Percentiles rank a stretch among this genome's conserved stretches.
Evolutionary conservation across 2,797 vertebrate genomes (phyloP).

Genomic region (Adelosebastes latens): DNA sequence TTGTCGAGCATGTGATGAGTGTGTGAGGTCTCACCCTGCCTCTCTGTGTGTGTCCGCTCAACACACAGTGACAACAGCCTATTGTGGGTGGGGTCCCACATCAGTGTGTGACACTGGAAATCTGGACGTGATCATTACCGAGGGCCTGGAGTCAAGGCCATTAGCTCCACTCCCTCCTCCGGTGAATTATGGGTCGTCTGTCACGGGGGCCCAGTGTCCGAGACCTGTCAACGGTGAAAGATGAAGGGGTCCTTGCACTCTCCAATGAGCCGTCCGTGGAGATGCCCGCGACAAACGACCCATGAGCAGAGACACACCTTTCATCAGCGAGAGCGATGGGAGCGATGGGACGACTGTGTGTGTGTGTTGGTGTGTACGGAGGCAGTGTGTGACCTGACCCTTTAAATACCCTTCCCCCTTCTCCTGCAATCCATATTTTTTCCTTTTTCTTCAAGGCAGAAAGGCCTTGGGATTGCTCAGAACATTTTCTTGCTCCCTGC

Average conservation of each 20-base stretch:
- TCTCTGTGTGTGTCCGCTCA: neutral
- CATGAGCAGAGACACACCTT: constrained; percentile 76
- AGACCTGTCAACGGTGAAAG: constrained; percentile 77
- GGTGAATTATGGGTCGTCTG: constrained; percentile 82
- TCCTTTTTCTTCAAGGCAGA: constrained; percentile 12
- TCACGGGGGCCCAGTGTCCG: constrained; percentile 75
- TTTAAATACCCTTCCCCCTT: constrained; percentile 61
- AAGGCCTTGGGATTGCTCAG: constrained; percentile 41
- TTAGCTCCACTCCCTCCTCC: constrained; percentile 63
- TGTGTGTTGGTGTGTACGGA: constrained; percentile 12
- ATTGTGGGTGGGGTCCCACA: constrained; percentile 35
- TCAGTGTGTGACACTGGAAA: constrained; percentile 53
- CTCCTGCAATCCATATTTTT: constrained; percentile 47
- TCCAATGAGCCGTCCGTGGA: constrained; percentile 82
- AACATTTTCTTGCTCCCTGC: constrained; percentile 46
- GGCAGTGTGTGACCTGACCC: constrained; percentile 48
- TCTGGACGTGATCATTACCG: constrained; percentile 74
- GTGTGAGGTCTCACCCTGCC: neutral
- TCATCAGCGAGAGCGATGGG: constrained; percentile 80
- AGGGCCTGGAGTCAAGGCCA: constrained; percentile 76
- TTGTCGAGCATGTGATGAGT: neutral
- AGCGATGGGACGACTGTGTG: constrained; percentile 49
- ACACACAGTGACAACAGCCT: constrained; percentile 28
- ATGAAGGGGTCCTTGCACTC: constrained; percentile 81
- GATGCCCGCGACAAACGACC: constrained; percentile 77